Conservation (phyloP, 1,140 invertebrate genomes). For the Copidosoma floridanum region DNA sequence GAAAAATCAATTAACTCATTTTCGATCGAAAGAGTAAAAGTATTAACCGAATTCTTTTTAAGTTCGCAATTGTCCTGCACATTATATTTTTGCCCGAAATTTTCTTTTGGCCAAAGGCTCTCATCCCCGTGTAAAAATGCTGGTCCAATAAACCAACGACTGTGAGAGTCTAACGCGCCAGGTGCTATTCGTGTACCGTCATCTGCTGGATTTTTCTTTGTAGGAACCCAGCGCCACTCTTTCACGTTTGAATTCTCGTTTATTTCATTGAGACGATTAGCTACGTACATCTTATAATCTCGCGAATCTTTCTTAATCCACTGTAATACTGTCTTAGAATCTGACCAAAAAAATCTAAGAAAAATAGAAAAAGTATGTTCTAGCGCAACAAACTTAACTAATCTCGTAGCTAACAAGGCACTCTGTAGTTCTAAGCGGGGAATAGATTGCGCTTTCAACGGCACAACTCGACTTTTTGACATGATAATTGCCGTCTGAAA, state of each 20-base stretch:
- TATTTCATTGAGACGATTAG: not conserved
- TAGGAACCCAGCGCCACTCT: conserved; percentile 10
- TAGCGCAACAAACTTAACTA: not conserved
- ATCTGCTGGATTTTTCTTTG: conserved; percentile 5
- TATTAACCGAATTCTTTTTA: too few species aligned
- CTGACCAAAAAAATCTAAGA: not conserved
- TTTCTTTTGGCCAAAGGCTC: not conserved
- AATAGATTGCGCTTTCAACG: not conserved
- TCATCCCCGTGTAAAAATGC: not conserved
- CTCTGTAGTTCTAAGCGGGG: not conserved
- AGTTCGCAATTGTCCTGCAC: too few species aligned
- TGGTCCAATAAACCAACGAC: not conserved
- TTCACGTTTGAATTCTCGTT: not conserved
- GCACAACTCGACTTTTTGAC: not conserved
- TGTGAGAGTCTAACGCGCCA: not conserved
- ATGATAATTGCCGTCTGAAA: not conserved
- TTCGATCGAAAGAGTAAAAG: not conserved
- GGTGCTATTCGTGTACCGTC: not conserved
- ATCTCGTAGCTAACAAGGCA: not conserved
- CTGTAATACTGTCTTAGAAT: not conserved
- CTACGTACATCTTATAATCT: not conserved
- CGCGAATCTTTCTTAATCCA: not conserved
- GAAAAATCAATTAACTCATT: not conserved
- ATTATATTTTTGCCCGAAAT: too few species aligned
- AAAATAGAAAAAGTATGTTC: not conserved